Base-by-base conservation (phyloP, 1,140 invertebrate genomes). In the Metopolophium dirhodum region DNA sequence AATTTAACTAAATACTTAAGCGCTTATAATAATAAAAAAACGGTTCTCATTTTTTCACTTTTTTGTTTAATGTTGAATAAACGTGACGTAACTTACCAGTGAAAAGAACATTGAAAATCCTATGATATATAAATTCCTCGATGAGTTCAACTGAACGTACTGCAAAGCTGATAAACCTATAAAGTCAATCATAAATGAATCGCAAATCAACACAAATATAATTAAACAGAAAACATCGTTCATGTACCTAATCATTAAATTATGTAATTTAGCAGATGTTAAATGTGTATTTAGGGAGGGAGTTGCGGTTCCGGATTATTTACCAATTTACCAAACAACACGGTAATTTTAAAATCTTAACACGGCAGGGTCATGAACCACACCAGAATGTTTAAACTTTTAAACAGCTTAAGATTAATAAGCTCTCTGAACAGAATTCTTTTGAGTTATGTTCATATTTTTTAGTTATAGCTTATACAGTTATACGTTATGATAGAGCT, bases 91-190 rank as follows among this genome's bases (percentile, higher is more conserved):
- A 45, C 94, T 95, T 95, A 96, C 97, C 95, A 98, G 94, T 18
- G 97, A 97, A 94, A 98, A 97, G 95, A 98, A 98, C 68, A 98
- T 96, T 20, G 98, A 98, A 94, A 98, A 97, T 26, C 98, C 98
- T n/a, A 98, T 96, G 93, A 98, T 97, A 95, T 98, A 98, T 7
- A 98, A 95, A 95, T 99, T 98, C 93, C 97, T 96, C 2, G 97
- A 96, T 26, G 97, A 98, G 94, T 97, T 97, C 51, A 98, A 95
- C 94, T 98, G 96, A 41, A 98, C 96, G 94, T 97, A 98, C 94
- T 98, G 97, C 23, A 98, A 95, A 35, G 97, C 97, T 0, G 98
- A 98, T 2, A 98, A 95, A 94, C 97, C 97, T 96, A 94, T 94
- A 94, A 95, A 94, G 54, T 6, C 35, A 94, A 51, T 35, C 14